Evolutionary conservation across 2,113 vertebrate genomes (phyloP).

Genomic region (Atrichornis clamosus): DNA sequence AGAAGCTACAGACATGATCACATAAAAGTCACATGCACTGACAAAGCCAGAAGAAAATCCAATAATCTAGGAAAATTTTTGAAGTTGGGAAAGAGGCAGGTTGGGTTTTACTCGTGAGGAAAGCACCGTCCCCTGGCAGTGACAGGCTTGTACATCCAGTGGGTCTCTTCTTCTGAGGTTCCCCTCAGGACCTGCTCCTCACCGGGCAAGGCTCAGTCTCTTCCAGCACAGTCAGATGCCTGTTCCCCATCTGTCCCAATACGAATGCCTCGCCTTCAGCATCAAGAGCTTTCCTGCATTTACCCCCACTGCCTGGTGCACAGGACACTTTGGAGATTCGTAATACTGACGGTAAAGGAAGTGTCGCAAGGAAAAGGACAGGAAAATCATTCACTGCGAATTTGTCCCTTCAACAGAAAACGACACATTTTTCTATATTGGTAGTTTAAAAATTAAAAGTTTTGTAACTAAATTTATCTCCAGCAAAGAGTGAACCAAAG

Average conservation of each 20-base stretch:
- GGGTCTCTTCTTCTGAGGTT: not conserved
- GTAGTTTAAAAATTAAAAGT: not conserved
- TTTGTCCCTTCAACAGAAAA: not conserved
- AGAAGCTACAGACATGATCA: not conserved
- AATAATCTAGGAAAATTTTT: not conserved
- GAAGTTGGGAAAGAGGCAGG: not conserved
- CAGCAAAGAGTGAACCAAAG: not conserved
- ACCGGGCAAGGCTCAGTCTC: not conserved
- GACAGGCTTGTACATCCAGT: not conserved
- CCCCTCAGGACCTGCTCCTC: not conserved
- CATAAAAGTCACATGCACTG: not conserved
- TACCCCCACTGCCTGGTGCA: not conserved
- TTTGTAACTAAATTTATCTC: not conserved
- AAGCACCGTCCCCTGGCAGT: not conserved
- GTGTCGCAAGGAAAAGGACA: not conserved
- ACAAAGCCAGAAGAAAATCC: not conserved
- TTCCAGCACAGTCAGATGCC: not conserved
- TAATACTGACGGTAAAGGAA: not conserved
- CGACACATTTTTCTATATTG: not conserved
- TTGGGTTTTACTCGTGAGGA: not conserved
- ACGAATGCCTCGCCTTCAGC: not conserved
- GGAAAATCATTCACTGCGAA: not conserved
- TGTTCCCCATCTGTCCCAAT: not conserved
- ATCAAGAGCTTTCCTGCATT: not conserved
- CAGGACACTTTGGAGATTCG: not conserved